Evolutionary conservation across 2,797 vertebrate species (phyloP).

Genomic region (Gadopsis marmoratus): DNA sequence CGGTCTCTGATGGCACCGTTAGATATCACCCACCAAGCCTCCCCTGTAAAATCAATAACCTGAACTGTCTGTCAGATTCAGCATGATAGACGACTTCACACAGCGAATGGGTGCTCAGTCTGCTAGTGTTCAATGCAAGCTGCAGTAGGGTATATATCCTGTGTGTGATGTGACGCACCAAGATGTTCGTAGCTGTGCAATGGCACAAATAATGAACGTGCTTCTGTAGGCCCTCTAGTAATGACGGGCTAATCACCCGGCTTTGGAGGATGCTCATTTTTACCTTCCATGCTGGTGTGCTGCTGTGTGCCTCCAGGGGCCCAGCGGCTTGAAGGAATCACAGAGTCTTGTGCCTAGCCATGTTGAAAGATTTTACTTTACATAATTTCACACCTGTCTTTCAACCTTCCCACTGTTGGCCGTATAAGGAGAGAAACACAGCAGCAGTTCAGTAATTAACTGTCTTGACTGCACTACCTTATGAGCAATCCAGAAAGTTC

Average conservation of each 20-base stretch:
- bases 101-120: slow-evolving; percentile 24
- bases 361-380: slow-evolving; percentile 59
- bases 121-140: slow-evolving; percentile 21
- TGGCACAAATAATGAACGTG: slow-evolving; percentile 63
- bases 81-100: slow-evolving; percentile 58
- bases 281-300: slow-evolving; percentile 45
- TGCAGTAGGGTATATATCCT: slow-evolving; percentile 41
- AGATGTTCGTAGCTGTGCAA: slow-evolving; percentile 41
- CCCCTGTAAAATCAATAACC: slow-evolving; percentile 70
- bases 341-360: slow-evolving; percentile 31
- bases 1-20: slow-evolving; percentile 50
- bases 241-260: slow-evolving; percentile 61
- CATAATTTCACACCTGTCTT: slow-evolving; percentile 46
- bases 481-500: slow-evolving; percentile 9
- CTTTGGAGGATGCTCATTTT: slow-evolving; percentile 53
- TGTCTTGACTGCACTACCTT: slow-evolving; percentile 28
- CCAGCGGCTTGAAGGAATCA: slow-evolving; percentile 55
- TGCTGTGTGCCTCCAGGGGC: slow-evolving; percentile 34
- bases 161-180: slow-evolving; percentile 38
- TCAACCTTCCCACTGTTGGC: slow-evolving; percentile 28
- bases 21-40: slow-evolving; percentile 51
- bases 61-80: slow-evolving; percentile 56
- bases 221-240: slow-evolving; percentile 49
- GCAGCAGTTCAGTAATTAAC: slow-evolving; percentile 43
- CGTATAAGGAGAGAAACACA: slow-evolving; percentile 16